A percentile compares a stretch with the other conserved stretches of the same genome.
These are phyloP conservation scores for Cyphomyrmex costatus DNA, from an alignment of 1,140 invertebrate genomes.

Conservation along the genomic window DNA sequence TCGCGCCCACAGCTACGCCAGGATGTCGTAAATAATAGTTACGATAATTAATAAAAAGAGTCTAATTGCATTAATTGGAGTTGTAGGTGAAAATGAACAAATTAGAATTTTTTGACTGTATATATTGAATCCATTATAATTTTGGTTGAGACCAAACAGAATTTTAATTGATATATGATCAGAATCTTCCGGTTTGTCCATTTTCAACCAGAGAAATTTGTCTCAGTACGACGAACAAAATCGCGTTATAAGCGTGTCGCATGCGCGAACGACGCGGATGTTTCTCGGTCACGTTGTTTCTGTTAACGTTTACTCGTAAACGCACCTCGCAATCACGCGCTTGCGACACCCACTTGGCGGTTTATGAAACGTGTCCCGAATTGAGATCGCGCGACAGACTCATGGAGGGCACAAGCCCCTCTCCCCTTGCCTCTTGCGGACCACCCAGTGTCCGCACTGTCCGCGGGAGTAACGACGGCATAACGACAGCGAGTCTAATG, in stretches of 20 bases:
- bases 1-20: background rate
- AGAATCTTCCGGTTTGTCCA: no score
- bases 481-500: slow-evolving; percentile 47
- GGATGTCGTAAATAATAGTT: no score
- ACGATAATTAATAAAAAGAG: background rate
- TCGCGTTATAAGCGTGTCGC: slow-evolving; percentile 27
- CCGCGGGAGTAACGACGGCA: background rate
- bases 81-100: no score
- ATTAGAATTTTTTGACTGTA: no score
- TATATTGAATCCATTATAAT: no score
- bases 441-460: background rate
- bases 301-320: slow-evolving; percentile 22
- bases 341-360: slow-evolving; percentile 44
- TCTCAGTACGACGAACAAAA: background rate
- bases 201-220: no score
- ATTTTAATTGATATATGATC: no score
- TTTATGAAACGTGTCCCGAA: slow-evolving; percentile 51
- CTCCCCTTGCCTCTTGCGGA: no score
- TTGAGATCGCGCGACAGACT: slow-evolving; percentile 20
- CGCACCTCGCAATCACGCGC: slow-evolving; percentile 25
- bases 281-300: slow-evolving; percentile 16
- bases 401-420: background rate
- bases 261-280: background rate
- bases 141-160: no score
- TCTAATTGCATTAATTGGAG: no score